These are phyloP conservation scores for Syndactyla subalaris DNA, from an alignment of 2,797 vertebrate species.

Conservation along the genomic window DNA sequence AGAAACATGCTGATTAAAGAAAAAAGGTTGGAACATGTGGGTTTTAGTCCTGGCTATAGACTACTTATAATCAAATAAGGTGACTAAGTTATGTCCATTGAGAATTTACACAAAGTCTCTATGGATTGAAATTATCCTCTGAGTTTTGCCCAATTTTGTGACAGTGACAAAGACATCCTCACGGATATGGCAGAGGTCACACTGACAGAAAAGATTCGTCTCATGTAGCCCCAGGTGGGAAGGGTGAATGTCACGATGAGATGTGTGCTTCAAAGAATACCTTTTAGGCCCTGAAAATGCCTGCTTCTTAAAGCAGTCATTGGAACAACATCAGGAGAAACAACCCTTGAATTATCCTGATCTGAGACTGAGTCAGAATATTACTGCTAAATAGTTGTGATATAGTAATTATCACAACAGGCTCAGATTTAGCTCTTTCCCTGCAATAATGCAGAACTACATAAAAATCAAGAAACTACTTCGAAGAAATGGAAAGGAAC, in stretches of 20 bases:
- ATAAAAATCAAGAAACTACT: neutral
- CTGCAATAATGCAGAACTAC: neutral
- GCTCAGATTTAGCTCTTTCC: neutral
- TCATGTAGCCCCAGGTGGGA: neutral
- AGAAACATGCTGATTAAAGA: neutral
- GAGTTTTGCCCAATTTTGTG: neutral
- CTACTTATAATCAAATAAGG: neutral
- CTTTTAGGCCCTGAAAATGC: neutral
- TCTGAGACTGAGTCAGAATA: neutral
- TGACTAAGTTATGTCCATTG: neutral
- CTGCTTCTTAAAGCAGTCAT: neutral
- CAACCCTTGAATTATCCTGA: neutral
- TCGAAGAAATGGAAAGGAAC: neutral
- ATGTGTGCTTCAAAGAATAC: neutral
- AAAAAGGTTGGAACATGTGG: neutral
- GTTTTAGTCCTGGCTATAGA: neutral
- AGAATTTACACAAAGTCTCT: neutral
- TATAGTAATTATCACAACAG: neutral
- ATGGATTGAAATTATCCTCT: neutral
- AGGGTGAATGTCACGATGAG: neutral
- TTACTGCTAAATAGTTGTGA: neutral
- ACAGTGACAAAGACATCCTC: neutral
- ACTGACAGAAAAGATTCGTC: neutral
- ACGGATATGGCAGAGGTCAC: neutral
- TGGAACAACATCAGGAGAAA: neutral